These are phyloP conservation scores for Leptopilina syphax DNA, from an alignment of 2,888 invertebrate genomes.

Conservation along the genomic window DNA sequence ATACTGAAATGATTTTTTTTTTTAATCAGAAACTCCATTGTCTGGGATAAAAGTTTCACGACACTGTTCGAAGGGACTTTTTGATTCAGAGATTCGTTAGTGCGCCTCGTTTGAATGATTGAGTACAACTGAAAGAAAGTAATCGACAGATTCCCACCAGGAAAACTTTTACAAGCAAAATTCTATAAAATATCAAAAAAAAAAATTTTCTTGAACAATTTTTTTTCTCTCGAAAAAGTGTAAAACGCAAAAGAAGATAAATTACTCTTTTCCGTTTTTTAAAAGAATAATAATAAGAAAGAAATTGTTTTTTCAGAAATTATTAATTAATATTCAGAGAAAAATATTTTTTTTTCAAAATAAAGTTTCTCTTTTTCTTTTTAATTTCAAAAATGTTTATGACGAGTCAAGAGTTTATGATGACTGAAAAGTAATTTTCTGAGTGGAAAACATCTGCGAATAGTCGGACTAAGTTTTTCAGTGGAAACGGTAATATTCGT, in stretches of 20 bases:
- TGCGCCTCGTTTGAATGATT: conserved; percentile 49
- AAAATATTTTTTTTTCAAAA: too few species aligned
- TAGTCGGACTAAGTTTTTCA: neutral
- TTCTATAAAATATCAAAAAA: neutral
- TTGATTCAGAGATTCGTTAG: conserved; percentile 40
- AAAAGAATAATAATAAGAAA: too few species aligned
- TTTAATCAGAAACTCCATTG: conserved; percentile 39
- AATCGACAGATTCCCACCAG: neutral
- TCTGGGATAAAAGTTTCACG: conserved; percentile 4
- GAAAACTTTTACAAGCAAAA: neutral
- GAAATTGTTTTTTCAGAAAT: too few species aligned
- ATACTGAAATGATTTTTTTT: neutral
- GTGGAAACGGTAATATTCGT: neutral
- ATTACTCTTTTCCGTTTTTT: too few species aligned
- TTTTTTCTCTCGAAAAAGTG: too few species aligned
- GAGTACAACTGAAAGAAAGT: conserved; percentile 19
- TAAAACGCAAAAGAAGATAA: too few species aligned
- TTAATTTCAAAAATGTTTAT: neutral
- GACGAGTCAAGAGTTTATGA: neutral
- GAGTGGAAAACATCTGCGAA: conserved; percentile 12
- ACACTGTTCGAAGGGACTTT: conserved; percentile 1
- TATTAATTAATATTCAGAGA: too few species aligned
- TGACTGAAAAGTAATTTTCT: neutral
- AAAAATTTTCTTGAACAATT: too few species aligned
- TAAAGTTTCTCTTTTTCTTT: neutral